Conservation (phyloP, 2,113 vertebrate species). For the Neopipo cinnamomea region DNA sequence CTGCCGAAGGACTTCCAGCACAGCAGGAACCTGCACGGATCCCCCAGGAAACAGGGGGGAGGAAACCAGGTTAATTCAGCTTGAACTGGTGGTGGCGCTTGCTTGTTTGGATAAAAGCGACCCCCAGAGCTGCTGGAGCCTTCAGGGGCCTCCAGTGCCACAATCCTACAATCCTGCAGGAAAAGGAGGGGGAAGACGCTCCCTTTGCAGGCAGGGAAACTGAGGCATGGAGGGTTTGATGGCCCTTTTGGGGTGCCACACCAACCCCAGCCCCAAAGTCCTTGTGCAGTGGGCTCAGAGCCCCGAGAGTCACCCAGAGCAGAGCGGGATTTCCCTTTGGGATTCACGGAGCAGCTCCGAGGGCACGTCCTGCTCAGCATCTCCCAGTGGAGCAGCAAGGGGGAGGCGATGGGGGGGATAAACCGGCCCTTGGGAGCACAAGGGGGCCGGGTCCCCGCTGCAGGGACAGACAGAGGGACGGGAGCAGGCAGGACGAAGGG, state of each 20-base stretch:
- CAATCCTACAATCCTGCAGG: neutral
- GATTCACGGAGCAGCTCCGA: neutral
- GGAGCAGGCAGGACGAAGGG: neutral
- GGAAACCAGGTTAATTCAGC: neutral
- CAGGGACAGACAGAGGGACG: neutral
- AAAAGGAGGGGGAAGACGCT: neutral
- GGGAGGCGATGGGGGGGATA: rapidly evolving
- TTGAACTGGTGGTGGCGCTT: neutral
- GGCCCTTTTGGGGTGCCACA: neutral
- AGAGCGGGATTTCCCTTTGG: neutral
- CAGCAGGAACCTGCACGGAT: neutral
- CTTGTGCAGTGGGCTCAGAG: neutral
- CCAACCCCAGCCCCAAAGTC: neutral
- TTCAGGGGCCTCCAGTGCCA: neutral
- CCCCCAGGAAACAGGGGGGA: neutral
- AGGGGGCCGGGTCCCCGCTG: rapidly evolving
- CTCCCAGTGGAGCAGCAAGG: rapidly evolving
- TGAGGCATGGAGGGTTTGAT: rapidly evolving
- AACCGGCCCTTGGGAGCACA: rapidly evolving
- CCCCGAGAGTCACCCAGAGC: rapidly evolving
- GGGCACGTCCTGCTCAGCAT: neutral
- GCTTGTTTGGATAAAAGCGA: neutral
- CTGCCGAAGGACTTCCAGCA: neutral
- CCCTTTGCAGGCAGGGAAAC: neutral
- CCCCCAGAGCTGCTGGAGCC: neutral